Evolutionary conservation across 2,113 vertebrate species (phyloP), one percentile per base, ranked within the genome.

Genomic region (Chascanopsetta lugubris): DNA sequence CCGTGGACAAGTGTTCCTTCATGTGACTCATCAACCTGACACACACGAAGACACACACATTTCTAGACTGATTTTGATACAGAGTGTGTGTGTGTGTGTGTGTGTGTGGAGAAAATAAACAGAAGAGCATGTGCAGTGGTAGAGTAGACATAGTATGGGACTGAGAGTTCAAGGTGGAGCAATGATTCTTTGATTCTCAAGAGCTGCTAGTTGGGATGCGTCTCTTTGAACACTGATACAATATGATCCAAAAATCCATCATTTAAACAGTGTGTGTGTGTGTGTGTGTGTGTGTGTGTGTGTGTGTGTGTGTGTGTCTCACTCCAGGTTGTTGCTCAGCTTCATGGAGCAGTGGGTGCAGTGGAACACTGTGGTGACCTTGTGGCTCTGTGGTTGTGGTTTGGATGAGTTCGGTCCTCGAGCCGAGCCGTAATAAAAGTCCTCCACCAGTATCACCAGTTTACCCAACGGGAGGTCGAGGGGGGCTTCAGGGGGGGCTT

Each of bases 21-120:
- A 96, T 94, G 82, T 99, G 97, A 43, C 94, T 93, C 95, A 99
- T 99, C 75, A 97, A 89, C 80, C 97, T 98, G 83, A 20, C 43
- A 58, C 17, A 64, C 0, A 68, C 0, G 34, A 22, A 0, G 3
- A 26, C 22, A 38, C 36, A 11, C 36, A 38, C 36, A n/a, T n/a
- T n/a, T n/a, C n/a, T n/a, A n/a, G n/a, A 36, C 8, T 5, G 34
- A 8, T 36, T 12, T 12, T 30, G n/a, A 30, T 8, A 30, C 29
- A 30, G 8, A 30, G 29, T 30, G 29, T 30, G 29, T 30, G 29
- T 30, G 29, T 30, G 29, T 30, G 29, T 30, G 29, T n/a, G n/a
- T n/a, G n/a, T n/a, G n/a, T n/a, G n/a, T n/a, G n/a, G n/a, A n/a
- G n/a, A n/a, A n/a, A n/a, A n/a, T n/a, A n/a, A n/a, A n/a, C n/a